phyloP scores from a whole-genome alignment of 2,888 invertebrate genomes.

The Listrodromus nycthemerus region DNA sequence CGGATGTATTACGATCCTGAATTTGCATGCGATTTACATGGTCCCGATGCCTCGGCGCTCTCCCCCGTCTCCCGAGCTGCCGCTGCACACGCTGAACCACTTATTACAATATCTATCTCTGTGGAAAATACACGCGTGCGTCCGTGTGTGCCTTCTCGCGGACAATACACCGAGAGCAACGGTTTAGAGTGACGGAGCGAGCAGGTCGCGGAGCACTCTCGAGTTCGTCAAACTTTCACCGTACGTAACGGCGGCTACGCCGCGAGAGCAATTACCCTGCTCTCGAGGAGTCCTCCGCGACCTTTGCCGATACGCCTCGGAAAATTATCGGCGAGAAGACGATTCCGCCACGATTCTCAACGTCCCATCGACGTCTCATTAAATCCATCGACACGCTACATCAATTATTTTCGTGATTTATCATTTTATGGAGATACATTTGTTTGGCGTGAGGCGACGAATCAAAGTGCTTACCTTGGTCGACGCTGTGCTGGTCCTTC shows the following conservation, averaged over 20 bases:
- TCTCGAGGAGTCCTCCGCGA: conserved; percentile 18
- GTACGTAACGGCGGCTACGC: conserved; percentile 21
- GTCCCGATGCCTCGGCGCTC: conserved; percentile 30
- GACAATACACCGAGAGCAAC: conserved; percentile 16
- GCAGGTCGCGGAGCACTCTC: conserved; percentile 54
- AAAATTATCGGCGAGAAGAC: not conserved
- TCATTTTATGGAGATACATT: not conserved
- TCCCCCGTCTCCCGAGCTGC: conserved; percentile 30
- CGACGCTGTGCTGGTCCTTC: conserved; percentile 89
- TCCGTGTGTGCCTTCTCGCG: not conserved
- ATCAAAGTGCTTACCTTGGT: conserved; percentile 90
- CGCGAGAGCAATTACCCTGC: conserved; percentile 35
- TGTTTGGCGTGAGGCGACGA: not conserved
- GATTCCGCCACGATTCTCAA: conserved; percentile 42
- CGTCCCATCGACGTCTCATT: conserved; percentile 54
- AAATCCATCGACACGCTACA: conserved; percentile 38
- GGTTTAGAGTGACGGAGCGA: conserved; percentile 36
- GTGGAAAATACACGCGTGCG: not conserved
- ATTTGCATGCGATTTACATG: conserved; percentile 67
- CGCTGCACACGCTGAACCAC: conserved; percentile 37
- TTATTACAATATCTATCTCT: conserved; percentile 50
- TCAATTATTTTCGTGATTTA: conserved; percentile 33
- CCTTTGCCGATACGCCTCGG: conserved; percentile 38
- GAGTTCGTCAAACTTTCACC: conserved; percentile 66
- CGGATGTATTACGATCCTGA: conserved; percentile 57